Evolutionary conservation across 2,113 vertebrate species (phyloP).

Genomic region (Carollia perspicillata): DNA sequence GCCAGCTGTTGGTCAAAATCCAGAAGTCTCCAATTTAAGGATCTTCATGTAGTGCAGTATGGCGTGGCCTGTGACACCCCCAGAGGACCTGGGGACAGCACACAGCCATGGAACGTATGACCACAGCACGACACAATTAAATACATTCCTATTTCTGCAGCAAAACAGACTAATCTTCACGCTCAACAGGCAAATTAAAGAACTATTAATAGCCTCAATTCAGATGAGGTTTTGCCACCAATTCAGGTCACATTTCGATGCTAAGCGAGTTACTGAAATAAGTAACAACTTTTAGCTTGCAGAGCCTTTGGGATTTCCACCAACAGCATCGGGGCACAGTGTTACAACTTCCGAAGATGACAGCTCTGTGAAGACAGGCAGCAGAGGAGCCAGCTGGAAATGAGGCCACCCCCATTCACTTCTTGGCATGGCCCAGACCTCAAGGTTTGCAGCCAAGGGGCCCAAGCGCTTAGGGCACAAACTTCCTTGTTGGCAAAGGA

Average conservation of each 20-base stretch:
- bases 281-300: not conserved
- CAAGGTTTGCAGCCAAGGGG: not conserved
- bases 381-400: not conserved
- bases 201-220: not conserved
- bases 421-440: rapidly evolving
- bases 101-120: rapidly evolving
- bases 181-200: not conserved
- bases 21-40: not conserved
- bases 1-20: not conserved
- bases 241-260: not conserved
- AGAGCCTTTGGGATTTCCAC: not conserved
- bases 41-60: rapidly evolving
- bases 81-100: not conserved
- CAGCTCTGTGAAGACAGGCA: not conserved
- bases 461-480: rapidly evolving
- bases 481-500: not conserved
- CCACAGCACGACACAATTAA: not conserved
- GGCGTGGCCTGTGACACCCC: not conserved
- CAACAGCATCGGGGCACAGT: not conserved
- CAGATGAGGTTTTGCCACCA: not conserved
- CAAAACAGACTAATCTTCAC: not conserved
- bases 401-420: rapidly evolving
- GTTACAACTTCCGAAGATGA: not conserved
- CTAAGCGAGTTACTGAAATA: not conserved
- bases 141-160: not conserved